Evolutionary conservation across 2,113 vertebrate genomes (phyloP), one percentile per base, ranked within the genome.

Genomic region (Mormyrus iriodes): DNA sequence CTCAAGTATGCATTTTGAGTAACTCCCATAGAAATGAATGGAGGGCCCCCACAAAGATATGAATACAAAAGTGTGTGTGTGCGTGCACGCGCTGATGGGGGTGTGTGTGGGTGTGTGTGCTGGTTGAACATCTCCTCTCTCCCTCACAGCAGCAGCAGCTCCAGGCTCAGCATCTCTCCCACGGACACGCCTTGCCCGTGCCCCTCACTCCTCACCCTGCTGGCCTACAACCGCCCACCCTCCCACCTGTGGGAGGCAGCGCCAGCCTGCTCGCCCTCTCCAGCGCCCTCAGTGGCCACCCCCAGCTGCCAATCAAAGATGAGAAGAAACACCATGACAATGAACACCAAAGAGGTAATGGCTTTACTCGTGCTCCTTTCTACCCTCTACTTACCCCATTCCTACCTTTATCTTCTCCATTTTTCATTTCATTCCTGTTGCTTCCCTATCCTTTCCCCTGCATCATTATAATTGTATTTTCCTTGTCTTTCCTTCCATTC

Each of bases 121-220:
- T 44, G 93, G 92, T 96, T 96, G 96, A 96, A 96, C 95, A 97
- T 95, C 95, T 96, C 44, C 95, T 93, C 93, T 52, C 17, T 96
- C 96, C 94, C 93, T 96, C 96, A 95, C 96, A 97, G 96, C 97
- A 97, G 97, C 97, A 97, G 91, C 97, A 97, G 94, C 96, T 97
- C 94, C 97, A 97, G 92, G 97, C 97, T 90, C 97, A 97, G 93
- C 97, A 97, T 95, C 93, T 97, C 51, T 97, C 96, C 91, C 97
- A 97, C 83, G 96, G 96, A 91, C 97, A 97, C 88, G 97, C 96
- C 93, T 95, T 97, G 87, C 96, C 97, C 0, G 96, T 97, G 89
- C 97, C 97, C 0, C 95, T 97, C 89, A 97, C 97, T 46, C 96
- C 97, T 0, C 97, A 97, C 61, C 97, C 97, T 39, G 96, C 97